phyloP scores from a whole-genome alignment of 1,140 invertebrate species.

The Pollicipes pollicipes region DNA sequence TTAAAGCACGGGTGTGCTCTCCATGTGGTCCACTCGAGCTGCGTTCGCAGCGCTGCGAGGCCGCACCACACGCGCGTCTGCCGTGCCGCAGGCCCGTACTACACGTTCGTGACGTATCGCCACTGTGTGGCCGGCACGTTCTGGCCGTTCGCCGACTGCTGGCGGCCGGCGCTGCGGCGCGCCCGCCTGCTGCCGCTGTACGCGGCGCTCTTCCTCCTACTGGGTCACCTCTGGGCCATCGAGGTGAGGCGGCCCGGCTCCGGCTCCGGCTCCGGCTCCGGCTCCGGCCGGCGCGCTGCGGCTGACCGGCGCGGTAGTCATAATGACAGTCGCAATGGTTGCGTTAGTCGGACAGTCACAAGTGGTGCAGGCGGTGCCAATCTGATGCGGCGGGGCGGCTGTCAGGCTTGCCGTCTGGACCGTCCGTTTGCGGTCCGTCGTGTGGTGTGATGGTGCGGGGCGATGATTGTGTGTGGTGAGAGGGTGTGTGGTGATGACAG shows the following conservation, averaged over 20 bases:
- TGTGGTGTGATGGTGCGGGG: too few species aligned
- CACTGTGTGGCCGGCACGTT: slow-evolving; percentile 56
- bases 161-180: slow-evolving; percentile 39
- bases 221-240: slow-evolving; percentile 49
- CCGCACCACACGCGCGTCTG: too few species aligned
- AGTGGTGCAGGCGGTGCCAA: neutral
- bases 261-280: neutral
- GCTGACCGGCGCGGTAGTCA: too few species aligned
- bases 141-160: slow-evolving; percentile 41
- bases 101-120: slow-evolving; percentile 62
- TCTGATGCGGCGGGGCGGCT: neutral
- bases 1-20: neutral
- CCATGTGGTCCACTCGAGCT: neutral
- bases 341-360: neutral
- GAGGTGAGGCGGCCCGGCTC: slow-evolving; percentile 35
- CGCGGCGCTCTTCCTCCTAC: slow-evolving; percentile 43
- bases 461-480: too few species aligned
- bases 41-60: neutral
- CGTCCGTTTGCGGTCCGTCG: slow-evolving; percentile 10
- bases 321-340: slow-evolving; percentile 6
- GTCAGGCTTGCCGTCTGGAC: neutral
- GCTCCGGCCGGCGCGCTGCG: too few species aligned
- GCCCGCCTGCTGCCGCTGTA: slow-evolving; percentile 47
- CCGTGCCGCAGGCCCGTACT: slow-evolving; percentile 57
- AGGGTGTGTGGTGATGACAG: too few species aligned